Evolutionary conservation across 2,113 vertebrate species (phyloP).

Genomic region (Carettochelys insculpta): DNA sequence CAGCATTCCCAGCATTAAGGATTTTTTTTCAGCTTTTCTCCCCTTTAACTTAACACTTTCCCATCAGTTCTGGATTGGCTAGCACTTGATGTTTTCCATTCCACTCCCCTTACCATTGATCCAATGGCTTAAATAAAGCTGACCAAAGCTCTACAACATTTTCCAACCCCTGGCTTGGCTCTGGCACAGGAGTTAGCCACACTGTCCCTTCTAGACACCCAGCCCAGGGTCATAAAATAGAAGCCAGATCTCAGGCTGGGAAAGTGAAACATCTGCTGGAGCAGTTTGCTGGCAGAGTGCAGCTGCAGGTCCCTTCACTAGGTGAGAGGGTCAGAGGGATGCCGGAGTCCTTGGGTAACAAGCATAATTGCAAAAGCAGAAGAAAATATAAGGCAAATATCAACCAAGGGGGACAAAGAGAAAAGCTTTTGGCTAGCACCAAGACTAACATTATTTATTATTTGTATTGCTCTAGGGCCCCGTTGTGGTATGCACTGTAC

Average conservation of each 20-base stretch:
- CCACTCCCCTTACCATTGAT: not conserved
- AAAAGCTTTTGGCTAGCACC: not conserved
- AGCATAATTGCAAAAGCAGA: not conserved
- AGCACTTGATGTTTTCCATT: not conserved
- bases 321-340: not conserved
- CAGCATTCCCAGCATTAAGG: conserved; percentile 48
- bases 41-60: conserved; percentile 48
- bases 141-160: not conserved
- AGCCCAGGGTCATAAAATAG: not conserved
- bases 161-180: not conserved
- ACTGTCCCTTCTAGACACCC: not conserved
- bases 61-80: not conserved
- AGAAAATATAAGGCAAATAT: not conserved
- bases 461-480: not conserved
- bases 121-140: not conserved
- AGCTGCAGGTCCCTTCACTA: not conserved
- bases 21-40: conserved; percentile 3
- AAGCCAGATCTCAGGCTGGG: not conserved
- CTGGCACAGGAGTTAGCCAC: not conserved
- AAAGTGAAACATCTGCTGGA: conserved; percentile 16
- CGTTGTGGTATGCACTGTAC: not conserved
- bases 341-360: not conserved
- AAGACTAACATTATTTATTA: rapidly evolving
- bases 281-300: not conserved
- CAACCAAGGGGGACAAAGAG: rapidly evolving